Base-by-base conservation (phyloP, 2,888 invertebrate genomes). In the Trachelus troglodyta region DNA sequence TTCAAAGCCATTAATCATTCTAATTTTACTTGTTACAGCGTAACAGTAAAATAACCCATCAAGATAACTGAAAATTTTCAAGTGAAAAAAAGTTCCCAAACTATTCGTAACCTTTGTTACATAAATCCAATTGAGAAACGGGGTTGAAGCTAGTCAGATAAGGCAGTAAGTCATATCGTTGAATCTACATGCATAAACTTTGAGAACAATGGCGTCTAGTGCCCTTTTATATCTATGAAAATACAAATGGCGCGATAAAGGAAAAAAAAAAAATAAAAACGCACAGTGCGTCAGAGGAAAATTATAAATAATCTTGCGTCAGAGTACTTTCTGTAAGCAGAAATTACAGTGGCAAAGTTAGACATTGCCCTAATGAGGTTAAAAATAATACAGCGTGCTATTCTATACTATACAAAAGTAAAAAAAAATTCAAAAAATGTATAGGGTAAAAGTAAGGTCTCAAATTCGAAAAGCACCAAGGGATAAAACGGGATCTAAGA, bases 141-240 rank as follows among this genome's bases (percentile, higher is more conserved):
- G 40, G 40, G 71, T 71, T 71, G 31, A 71, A 71, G 30, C 31
- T 71, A 84, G 81, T 82, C 80, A 80, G 80, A 81, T 81, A 79
- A 76, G 79, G 79, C 77, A 79, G 81, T 79, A 82, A 83, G 80
- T 80, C 81, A 82, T 82, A 84, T 84, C 82, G 79, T 74, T 75
- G 79, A 82, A 83, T 83, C 82, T 85, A 81, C 81, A 79, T 83
- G 77, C 81, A 82, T 81, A 83, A 85, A 84, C 80, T 85, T 84
- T 81, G 81, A 76, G 81, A 79, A 77, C 79, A 79, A 78, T 77
- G 78, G 40, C 40, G 23, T 56, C 40, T 23, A 15, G 40, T 6
- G 40, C 23, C 23, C 15, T 56, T 56, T 23, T 56, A 56, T 23
- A 56, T 56, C 40, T 56, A 56, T 56, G 40, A 56, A 73, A 76